These are phyloP conservation scores for Neolamprologus falcicula DNA, from an alignment of 2,113 vertebrate species.

Conservation along the genomic window DNA sequence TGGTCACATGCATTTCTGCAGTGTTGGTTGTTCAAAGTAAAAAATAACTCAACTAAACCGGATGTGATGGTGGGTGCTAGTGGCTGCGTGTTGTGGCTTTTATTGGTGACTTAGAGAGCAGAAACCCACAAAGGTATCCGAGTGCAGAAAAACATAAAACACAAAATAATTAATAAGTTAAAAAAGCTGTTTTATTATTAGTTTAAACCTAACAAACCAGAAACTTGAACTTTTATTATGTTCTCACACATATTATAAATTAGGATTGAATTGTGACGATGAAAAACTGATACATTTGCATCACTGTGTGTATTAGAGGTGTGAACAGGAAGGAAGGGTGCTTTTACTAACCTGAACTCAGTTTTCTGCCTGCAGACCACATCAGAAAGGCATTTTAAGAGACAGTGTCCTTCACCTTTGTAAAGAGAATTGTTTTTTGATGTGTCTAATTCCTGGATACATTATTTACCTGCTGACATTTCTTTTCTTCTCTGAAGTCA, in stretches of 20 bases:
- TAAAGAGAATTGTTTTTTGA: neutral
- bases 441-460: neutral
- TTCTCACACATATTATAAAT: neutral
- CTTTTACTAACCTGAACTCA: neutral
- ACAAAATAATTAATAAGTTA: neutral
- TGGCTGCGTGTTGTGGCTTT: neutral
- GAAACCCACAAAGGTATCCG: neutral
- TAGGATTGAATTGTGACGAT: neutral
- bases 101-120: neutral
- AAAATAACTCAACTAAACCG: neutral
- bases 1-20: neutral
- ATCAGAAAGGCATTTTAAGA: neutral
- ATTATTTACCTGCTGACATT: neutral
- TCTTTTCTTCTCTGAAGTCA: neutral
- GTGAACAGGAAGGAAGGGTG: accelerated
- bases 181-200: neutral
- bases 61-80: neutral
- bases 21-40: neutral
- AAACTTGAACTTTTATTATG: neutral
- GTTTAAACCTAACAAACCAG: neutral
- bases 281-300: neutral
- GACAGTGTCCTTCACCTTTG: neutral
- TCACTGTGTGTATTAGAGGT: neutral
- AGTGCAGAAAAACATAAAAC: neutral
- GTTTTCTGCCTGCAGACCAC: neutral